Base-by-base conservation (phyloP, 92 coral and sea anemone species). In the Phymanthus crucifer region DNA sequence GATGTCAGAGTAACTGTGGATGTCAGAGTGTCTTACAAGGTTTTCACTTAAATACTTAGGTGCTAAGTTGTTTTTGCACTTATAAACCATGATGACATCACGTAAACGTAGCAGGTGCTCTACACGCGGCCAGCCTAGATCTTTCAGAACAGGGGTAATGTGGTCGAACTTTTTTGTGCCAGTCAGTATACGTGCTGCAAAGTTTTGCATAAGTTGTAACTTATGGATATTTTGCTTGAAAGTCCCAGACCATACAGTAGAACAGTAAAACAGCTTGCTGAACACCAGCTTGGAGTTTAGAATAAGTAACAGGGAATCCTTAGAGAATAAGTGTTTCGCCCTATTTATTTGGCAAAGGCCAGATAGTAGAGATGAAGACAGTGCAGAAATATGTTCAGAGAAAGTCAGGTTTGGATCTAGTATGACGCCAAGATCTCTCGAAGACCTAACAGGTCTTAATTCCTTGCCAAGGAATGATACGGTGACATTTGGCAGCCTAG, bases 161-260 rank as follows among this genome's bases (percentile, higher is more conserved):
- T 86, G 89, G 14, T 86, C 86, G 73, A 61, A 81, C 40, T 86
- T 86, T 71, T 18, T 80, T 24, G 34, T 74, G 38, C 69, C 79
- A 13, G 83, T 79, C 27, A 80, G 67, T 31, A 81, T 64, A 17
- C 86, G 45, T 6, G 89, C 86, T 24, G 86, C 45, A 81, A 86
- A 81, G 70, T 86, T 81, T 37, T 86, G 90, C 16, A 86, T 72
- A 27, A 79, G 90, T 68, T 86, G 86, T 40, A 86, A 57, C 75
- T 86, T 86, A 26, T 77, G 40, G 40, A 75, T 86, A 71, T 86
- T 86, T 34, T 66, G 70, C 70, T 80, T 80, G 27, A 46, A 74
- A 18, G 89, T 86, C 13, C 86, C 86, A 23, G 86, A 64, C 87
- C 84, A 82, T 17, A 82, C 87, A 11, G 83, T 54, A 18, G 87